Percentiles rank a stretch among this genome's conserved stretches.
Conservation (phyloP, 2,797 vertebrate species). For the Tokudaia tokunoshimensis region DNA sequence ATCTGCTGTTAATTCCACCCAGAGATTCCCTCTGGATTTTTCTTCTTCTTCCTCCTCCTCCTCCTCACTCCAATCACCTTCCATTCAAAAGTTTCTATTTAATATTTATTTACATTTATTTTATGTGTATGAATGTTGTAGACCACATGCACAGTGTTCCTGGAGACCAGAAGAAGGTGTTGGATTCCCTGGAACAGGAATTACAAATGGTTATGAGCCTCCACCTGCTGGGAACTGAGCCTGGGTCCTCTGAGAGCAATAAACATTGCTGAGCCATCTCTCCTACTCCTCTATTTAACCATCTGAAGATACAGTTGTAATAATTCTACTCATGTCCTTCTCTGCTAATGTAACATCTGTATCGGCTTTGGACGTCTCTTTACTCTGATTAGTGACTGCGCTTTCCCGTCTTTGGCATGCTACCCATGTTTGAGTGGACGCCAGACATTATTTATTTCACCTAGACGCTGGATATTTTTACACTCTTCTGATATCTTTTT, state of each 20-base stretch:
- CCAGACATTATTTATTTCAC: not conserved
- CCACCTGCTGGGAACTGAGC: not conserved
- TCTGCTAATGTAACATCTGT: not conserved
- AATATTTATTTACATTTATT: not conserved
- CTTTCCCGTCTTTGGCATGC: not conserved
- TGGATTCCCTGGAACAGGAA: not conserved
- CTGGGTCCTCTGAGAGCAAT: not conserved
- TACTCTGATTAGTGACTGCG: not conserved
- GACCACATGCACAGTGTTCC: not conserved
- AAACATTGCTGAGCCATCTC: not conserved
- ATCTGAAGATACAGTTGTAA: not conserved
- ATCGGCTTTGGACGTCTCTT: not conserved
- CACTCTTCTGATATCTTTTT: not conserved
- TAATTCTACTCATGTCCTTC: not conserved
- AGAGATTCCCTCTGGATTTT: not conserved
- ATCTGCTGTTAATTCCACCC: not conserved
- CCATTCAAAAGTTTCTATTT: not conserved
- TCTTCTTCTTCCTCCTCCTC: not conserved
- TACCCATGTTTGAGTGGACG: not conserved
- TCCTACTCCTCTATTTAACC: not conserved
- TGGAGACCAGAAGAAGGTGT: not conserved
- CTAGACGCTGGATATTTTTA: not conserved
- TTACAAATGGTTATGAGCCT: not conserved
- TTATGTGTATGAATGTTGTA: not conserved
- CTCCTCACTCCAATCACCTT: not conserved